Percentiles rank a stretch among this genome's conserved stretches.
phyloP scores from a whole-genome alignment of 2,797 vertebrate genomes.

The Eidolon dupreanum region DNA sequence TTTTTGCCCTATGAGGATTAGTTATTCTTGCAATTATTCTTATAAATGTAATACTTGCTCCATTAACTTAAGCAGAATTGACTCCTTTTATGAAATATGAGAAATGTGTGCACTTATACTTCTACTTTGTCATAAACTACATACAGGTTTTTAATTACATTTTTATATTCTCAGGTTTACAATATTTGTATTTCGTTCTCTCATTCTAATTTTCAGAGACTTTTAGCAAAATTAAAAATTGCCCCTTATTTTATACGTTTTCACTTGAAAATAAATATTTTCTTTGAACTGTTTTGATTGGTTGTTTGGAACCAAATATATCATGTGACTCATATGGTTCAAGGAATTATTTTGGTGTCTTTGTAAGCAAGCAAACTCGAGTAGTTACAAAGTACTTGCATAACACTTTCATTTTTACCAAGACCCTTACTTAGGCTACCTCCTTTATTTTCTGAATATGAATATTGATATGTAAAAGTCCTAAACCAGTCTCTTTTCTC shows the following conservation, averaged over 20 bases:
- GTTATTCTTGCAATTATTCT: background rate
- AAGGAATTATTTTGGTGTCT: background rate
- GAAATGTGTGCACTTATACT: background rate
- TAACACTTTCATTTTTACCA: background rate
- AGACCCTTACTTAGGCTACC: background rate
- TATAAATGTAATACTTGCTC: slow-evolving; percentile 5
- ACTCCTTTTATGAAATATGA: background rate
- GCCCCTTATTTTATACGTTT: background rate
- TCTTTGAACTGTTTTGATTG: background rate
- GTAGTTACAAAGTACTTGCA: background rate
- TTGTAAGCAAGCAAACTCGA: background rate
- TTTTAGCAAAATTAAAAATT: background rate
- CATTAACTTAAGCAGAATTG: background rate
- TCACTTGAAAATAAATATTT: background rate
- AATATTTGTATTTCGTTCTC: background rate
- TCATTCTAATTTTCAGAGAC: background rate
- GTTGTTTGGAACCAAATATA: background rate
- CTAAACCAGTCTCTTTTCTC: background rate
- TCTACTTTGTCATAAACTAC: background rate
- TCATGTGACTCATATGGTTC: background rate
- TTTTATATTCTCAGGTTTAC: background rate
- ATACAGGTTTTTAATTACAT: background rate
- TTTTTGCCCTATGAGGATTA: background rate
- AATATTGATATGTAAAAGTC: background rate
- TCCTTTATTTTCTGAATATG: background rate